phyloP scores from a whole-genome alignment of 1,140 invertebrate genomes.

The Zaprionus camerounensis region DNA sequence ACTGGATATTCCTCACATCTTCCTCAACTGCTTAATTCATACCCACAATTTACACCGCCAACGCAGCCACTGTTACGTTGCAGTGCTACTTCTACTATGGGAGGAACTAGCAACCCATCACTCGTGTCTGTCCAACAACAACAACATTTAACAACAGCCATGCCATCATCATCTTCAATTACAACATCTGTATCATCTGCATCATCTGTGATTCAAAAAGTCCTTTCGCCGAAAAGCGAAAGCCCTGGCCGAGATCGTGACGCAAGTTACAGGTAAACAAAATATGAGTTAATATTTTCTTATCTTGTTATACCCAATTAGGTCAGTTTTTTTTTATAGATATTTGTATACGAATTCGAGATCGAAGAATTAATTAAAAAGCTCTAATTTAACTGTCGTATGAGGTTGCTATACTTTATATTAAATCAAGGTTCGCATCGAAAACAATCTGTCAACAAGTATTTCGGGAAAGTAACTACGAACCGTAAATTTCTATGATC shows the following conservation, averaged over 20 bases:
- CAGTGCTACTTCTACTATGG: constrained; percentile 38
- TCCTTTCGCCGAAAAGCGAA: constrained; percentile 90
- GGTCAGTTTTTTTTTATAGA: no score
- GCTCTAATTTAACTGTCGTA: no score
- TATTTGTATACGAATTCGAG: no score
- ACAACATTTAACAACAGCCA: constrained; percentile 57
- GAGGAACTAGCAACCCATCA: constrained; percentile 21
- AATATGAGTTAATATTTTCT: neutral
- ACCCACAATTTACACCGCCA: constrained; percentile 48
- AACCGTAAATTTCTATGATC: no score
- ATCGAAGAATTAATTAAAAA: no score
- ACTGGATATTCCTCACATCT: constrained; percentile 49
- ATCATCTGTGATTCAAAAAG: constrained; percentile 82
- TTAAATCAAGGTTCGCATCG: no score
- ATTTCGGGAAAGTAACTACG: no score
- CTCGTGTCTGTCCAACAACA: constrained; percentile 64
- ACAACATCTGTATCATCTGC: constrained; percentile 41
- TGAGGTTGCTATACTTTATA: no score
- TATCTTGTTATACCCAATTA: neutral
- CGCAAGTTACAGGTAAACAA: constrained; percentile 91
- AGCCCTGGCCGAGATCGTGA: constrained; percentile 91
- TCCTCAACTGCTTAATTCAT: constrained; percentile 62
- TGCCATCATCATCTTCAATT: constrained; percentile 47
- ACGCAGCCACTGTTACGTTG: constrained; percentile 50
- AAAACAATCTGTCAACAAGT: no score